These are phyloP conservation scores for Xiphophorus maculatus DNA, from an alignment of 2,113 vertebrate genomes.

Conservation along the genomic window DNA sequence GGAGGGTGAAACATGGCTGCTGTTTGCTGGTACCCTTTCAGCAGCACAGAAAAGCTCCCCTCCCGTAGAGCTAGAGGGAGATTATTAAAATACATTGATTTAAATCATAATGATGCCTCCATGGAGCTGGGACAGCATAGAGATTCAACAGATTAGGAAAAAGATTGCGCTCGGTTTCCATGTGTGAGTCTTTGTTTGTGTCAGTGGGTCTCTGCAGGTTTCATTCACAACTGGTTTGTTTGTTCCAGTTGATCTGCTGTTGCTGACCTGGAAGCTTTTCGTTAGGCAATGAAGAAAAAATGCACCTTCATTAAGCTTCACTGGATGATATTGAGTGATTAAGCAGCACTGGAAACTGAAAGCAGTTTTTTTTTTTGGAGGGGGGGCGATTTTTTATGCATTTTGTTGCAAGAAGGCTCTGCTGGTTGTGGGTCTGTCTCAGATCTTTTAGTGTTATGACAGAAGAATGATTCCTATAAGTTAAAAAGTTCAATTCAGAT, in stretches of 20 bases:
- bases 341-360: background rate
- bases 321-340: background rate
- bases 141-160: slow-evolving; percentile 44
- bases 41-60: slow-evolving; percentile 42
- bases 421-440: slow-evolving; percentile 32
- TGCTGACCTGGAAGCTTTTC: background rate
- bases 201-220: slow-evolving; percentile 32
- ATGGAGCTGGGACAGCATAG: slow-evolving; percentile 41
- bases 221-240: slow-evolving; percentile 22
- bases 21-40: slow-evolving; percentile 48
- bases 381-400: background rate
- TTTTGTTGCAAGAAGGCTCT: slow-evolving; percentile 13
- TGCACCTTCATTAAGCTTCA: background rate
- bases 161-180: slow-evolving; percentile 28
- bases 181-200: slow-evolving; percentile 24
- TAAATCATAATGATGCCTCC: slow-evolving; percentile 39
- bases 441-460: background rate
- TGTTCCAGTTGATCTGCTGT: slow-evolving; percentile 6
- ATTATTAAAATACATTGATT: slow-evolving; percentile 42
- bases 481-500: too few species aligned
- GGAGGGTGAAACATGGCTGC: slow-evolving; percentile 45
- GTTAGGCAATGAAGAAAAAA: background rate
- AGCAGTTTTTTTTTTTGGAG: background rate
- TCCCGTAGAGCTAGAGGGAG: slow-evolving; percentile 18
- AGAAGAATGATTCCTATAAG: too few species aligned